Base-by-base conservation (phyloP, 2,888 invertebrate species). In the Artemia sinica region DNA sequence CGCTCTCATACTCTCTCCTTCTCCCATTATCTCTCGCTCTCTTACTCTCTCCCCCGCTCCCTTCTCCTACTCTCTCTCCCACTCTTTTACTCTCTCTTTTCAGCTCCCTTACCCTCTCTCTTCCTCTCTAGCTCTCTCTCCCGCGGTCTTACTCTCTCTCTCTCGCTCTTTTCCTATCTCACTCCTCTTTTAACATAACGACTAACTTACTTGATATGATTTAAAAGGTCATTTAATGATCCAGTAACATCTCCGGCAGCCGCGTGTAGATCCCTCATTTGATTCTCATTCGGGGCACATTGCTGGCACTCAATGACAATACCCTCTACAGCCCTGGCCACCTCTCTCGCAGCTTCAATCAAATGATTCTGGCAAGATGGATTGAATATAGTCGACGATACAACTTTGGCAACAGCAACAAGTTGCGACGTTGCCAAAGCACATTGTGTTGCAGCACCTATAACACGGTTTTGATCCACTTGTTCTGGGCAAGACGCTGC, bases 371-470 rank as follows among this genome's bases (percentile, higher is more conserved):
- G 83, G 74, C 82, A 84, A n/a, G 80, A 80, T 9, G 81, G 80
- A 73, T 79, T 81, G 68, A 79, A 77, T 72, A 84, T 82, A 14
- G 83, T 83, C 10, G 83, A 82, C 1, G 83, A 82, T 13, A 84
- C 82, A 67, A 86, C 87, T 82, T 96, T 95, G 18, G 97, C 91
- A 76, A 95, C 95, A 0, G 96, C 96, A 0, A 98, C 97, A 4
- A 98, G 82, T 76, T 97, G 96, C 63, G 96, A 96, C 8, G 98
- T 97, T 8, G 96, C 93, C 65, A 97, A 81, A 0, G 98, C 98
- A 77, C 95, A 95, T 77, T 94, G 89, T 0, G 96, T 96, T 1
- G 98, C 98, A 0, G 94, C 91, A 0, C 91, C 89, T 74, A 99
- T 96, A 66, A 97, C 92, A 74, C 83, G 82, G 78, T 91, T 90